These are phyloP conservation scores for Equus przewalskii DNA, from an alignment of 2,113 vertebrate species.

Conservation along the genomic window DNA sequence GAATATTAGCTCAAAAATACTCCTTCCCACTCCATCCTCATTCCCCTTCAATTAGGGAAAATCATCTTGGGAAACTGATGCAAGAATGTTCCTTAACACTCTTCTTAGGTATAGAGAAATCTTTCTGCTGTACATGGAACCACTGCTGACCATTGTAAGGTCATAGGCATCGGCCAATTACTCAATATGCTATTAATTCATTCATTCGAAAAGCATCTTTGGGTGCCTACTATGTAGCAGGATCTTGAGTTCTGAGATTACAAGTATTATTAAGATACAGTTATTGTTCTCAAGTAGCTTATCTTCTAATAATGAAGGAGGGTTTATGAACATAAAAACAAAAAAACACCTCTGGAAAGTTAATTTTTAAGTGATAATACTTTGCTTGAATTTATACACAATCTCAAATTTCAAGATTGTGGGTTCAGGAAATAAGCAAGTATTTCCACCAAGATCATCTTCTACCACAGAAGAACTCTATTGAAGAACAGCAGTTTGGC, in stretches of 20 bases:
- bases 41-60: neutral
- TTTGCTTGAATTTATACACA: neutral
- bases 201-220: neutral
- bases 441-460: neutral
- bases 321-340: neutral
- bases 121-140: neutral
- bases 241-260: neutral
- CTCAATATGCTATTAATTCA: neutral
- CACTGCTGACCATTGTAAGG: neutral
- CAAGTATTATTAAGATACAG: neutral
- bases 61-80: neutral
- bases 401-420: conserved; percentile 1
- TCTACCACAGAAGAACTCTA: neutral
- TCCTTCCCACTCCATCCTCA: neutral
- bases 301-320: neutral
- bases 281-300: neutral
- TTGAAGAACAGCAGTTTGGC: neutral
- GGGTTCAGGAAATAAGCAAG: neutral
- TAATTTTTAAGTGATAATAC: neutral
- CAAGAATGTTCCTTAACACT: neutral
- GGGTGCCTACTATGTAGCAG: neutral
- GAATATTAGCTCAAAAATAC: neutral
- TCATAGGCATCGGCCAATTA: neutral
- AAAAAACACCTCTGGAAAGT: neutral
- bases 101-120: neutral